Percentiles rank a stretch among this genome's conserved stretches.
phyloP scores from a whole-genome alignment of 2,797 vertebrate species.

The Melanotaenia pygmaea region DNA sequence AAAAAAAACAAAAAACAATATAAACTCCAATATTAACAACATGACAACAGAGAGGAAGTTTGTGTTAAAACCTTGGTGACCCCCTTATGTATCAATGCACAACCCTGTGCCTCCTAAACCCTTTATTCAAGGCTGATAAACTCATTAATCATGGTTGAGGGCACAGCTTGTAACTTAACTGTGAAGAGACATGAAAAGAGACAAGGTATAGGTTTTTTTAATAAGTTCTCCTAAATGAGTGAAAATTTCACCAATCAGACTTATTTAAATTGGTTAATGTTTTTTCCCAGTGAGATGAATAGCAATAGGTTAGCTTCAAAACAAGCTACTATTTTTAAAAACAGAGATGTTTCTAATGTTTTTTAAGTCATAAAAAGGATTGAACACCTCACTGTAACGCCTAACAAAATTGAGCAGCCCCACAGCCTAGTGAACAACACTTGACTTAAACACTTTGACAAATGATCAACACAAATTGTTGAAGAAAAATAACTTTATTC shows the following conservation, averaged over 20 bases:
- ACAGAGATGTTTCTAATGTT: no score
- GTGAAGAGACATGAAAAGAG: slow-evolving; percentile 24
- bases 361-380: no score
- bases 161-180: slow-evolving; percentile 29
- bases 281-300: neutral
- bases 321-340: no score
- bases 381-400: neutral
- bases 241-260: neutral
- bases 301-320: neutral
- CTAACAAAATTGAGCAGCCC: neutral
- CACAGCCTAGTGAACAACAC: neutral
- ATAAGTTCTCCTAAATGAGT: slow-evolving; percentile 3
- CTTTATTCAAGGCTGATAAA: slow-evolving; percentile 60
- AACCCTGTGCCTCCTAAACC: slow-evolving; percentile 45
- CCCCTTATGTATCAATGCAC: slow-evolving; percentile 13
- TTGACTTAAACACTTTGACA: no score
- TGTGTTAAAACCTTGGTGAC: slow-evolving; percentile 9
- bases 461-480: no score
- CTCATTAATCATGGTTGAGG: slow-evolving; percentile 60
- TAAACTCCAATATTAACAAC: neutral
- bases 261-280: neutral
- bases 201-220: neutral
- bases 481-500: no score
- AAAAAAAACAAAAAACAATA: neutral
- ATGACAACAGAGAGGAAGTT: slow-evolving; percentile 25